Conservation (phyloP, 2,113 vertebrate species). For the Rhizomys pruinosus region DNA sequence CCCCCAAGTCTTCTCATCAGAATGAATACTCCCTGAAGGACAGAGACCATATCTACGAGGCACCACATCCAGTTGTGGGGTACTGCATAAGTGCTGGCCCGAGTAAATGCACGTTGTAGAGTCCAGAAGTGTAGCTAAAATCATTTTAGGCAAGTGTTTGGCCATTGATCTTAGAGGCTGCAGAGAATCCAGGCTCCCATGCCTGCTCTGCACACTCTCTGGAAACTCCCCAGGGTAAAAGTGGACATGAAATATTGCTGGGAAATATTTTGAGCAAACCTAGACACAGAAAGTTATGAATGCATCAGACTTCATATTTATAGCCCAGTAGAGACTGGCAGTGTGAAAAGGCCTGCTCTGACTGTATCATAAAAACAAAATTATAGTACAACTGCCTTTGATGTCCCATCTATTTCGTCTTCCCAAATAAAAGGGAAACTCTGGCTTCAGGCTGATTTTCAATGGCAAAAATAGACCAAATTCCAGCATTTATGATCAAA, state of each 20-base stretch:
- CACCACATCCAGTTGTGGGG: neutral
- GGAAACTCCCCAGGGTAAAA: neutral
- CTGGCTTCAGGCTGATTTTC: slow-evolving; percentile 79
- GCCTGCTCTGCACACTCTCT: neutral
- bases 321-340: slow-evolving; percentile 51
- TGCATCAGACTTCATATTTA: slow-evolving; percentile 39
- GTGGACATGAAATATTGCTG: neutral
- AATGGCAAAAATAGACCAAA: slow-evolving; percentile 79
- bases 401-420: slow-evolving; percentile 67
- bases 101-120: neutral
- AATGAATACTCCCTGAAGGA: neutral
- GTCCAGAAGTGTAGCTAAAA: neutral
- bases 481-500: slow-evolving; percentile 81
- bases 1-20: neutral
- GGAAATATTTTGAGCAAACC: slow-evolving; percentile 21
- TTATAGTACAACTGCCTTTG: slow-evolving; percentile 72
- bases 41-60: neutral
- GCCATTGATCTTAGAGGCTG: neutral
- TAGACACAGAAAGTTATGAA: slow-evolving; percentile 38
- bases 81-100: neutral
- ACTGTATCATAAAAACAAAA: slow-evolving; percentile 70
- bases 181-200: neutral
- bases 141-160: neutral
- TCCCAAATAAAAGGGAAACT: slow-evolving; percentile 77
- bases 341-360: slow-evolving; percentile 59